Conservation (phyloP, 1,140 invertebrate species). For the Drusus annulatus region DNA sequence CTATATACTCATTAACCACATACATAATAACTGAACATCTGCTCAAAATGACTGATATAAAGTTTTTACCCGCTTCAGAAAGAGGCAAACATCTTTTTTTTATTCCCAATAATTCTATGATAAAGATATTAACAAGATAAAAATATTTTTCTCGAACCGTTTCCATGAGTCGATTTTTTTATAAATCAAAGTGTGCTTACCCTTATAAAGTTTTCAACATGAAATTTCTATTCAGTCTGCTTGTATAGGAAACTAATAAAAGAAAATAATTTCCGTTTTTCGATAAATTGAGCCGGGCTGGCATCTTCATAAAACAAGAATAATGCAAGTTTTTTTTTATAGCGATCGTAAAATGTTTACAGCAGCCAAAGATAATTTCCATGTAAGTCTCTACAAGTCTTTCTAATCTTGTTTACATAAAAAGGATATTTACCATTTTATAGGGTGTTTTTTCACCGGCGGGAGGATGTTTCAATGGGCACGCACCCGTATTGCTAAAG, state of each 20-base stretch:
- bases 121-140: too few species aligned
- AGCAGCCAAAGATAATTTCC: constrained; percentile 33
- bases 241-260: constrained; percentile 16
- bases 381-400: constrained; percentile 24
- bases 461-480: constrained; percentile 7
- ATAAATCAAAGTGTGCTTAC: neutral
- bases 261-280: constrained; percentile 17
- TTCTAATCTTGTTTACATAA: constrained; percentile 27
- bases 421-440: constrained; percentile 18
- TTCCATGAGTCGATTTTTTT: neutral
- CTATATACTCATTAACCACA: too few species aligned
- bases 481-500: neutral
- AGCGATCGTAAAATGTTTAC: constrained; percentile 39
- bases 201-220: neutral
- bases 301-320: constrained; percentile 28
- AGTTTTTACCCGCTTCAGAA: too few species aligned
- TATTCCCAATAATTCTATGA: too few species aligned
- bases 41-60: too few species aligned
- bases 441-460: constrained; percentile 9
- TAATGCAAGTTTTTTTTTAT: constrained; percentile 22
- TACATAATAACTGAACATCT: too few species aligned
- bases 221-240: too few species aligned
- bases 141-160: too few species aligned
- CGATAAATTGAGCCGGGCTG: constrained; percentile 32
- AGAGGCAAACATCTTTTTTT: too few species aligned